Evolutionary conservation across 2,113 vertebrate genomes (phyloP), one percentile per base, ranked within the genome.

Genomic region (Platichthys stellatus): DNA sequence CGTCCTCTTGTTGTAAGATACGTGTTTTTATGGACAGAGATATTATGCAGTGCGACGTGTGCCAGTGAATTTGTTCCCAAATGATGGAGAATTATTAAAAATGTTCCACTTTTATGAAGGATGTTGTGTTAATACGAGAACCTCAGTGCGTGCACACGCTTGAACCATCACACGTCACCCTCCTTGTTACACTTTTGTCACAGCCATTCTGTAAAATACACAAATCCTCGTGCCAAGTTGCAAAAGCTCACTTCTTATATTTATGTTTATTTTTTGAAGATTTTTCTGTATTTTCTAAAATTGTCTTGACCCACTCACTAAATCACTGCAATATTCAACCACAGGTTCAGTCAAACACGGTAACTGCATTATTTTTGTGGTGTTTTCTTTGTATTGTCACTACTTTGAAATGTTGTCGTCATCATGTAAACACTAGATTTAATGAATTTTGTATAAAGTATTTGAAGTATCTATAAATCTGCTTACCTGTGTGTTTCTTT

Each of bases 381-480:
- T 82, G 76, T 90, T 90, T 86, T 93, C 86, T 90, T 89, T 91
- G 71, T 86, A 85, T 81, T 82, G 66, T 90, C 77, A 78, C 76
- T 74, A 64, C 54, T 78, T 18, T 81, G 66, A 87, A 74, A 85
- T 72, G 69, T 83, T 83, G 58, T 75, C 88, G 77, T 92, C 92
- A 78, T 80, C 71, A 61, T 85, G 84, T 91, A 61, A 85, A 78
- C 84, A 86, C 86, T 87, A 73, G 26, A 70, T 71, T 84, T 31
- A 56, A 88, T 86, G 2, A 72, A 73, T 93, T 94, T 93, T 92
- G 78, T 83, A 93, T 94, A 92, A 93, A 94, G 80, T 90, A 84
- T 90, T 86, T 84, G 72, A 81, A 63, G 88, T 72, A 26, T 83
- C 78, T 63, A 43, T 57, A 31, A 45, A 57, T 74, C 7, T 65